Conservation (phyloP, 2,888 invertebrate species). For the Petrophora chlorosata region DNA sequence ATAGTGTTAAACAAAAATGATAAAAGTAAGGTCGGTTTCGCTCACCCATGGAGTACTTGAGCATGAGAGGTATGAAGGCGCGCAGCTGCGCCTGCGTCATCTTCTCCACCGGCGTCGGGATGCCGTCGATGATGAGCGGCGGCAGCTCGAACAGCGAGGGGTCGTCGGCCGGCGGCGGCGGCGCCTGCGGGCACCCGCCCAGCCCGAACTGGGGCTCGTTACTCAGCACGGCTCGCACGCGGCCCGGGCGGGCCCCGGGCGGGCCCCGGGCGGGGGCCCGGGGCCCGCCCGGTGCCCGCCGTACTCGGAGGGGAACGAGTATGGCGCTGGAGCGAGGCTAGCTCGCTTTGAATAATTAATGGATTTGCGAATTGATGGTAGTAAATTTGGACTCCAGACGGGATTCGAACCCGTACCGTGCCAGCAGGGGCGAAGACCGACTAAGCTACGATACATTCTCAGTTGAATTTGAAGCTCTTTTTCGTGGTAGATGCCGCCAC, state of each 20-base stretch:
- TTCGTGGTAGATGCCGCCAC: too few species aligned
- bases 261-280: neutral
- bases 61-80: conserved; percentile 98
- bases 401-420: too few species aligned
- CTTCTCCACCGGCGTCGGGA: conserved; percentile 98
- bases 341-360: too few species aligned
- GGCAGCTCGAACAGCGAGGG: conserved; percentile 97
- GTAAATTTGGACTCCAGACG: too few species aligned
- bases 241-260: neutral
- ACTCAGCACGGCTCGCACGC: conserved; percentile 18
- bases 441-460: too few species aligned
- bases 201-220: conserved; percentile 86
- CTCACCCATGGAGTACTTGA: conserved; percentile 96
- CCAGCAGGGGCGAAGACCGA: too few species aligned
- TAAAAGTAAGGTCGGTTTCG: neutral
- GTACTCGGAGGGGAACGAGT: too few species aligned
- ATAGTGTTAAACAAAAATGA: neutral
- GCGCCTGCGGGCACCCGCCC: conserved; percentile 75
- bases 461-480: too few species aligned
- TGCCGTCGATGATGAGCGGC: conserved; percentile 97
- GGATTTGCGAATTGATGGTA: too few species aligned
- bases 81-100: conserved; percentile 99
- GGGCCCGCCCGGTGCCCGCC: neutral
- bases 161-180: conserved; percentile 89
- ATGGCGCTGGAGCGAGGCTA: too few species aligned